These are phyloP conservation scores for Marronus borbonicus DNA, from an alignment of 2,888 invertebrate species.

Conservation along the genomic window DNA sequence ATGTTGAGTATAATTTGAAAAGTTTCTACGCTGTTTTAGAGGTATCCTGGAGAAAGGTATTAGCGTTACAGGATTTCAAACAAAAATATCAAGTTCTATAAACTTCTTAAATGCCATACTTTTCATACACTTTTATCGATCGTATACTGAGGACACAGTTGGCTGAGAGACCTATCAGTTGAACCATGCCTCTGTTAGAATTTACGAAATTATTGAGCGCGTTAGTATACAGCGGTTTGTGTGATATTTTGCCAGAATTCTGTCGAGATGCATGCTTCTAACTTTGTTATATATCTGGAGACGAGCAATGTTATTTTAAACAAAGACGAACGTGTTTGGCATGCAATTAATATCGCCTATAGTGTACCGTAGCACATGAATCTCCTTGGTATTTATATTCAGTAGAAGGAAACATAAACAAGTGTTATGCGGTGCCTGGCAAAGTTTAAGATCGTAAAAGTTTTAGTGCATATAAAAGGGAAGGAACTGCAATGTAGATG, in stretches of 20 bases:
- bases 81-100: constrained; percentile 30
- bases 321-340: constrained; percentile 2
- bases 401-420: background rate
- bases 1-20: constrained; percentile 34
- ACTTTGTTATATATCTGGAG: background rate
- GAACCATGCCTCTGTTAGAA: too few relatives aligned
- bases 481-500: constrained; percentile 6
- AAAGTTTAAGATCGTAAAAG: constrained; percentile 38
- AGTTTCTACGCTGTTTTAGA: background rate
- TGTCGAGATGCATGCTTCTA: background rate
- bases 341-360: constrained; percentile 22
- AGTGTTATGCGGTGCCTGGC: constrained; percentile 19
- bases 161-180: background rate
- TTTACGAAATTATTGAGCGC: too few relatives aligned
- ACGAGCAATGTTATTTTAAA: background rate
- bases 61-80: constrained; percentile 26
- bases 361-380: background rate
- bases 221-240: too few relatives aligned
- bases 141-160: background rate
- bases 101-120: constrained; percentile 2
- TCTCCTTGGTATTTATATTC: background rate
- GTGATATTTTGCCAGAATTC: background rate
- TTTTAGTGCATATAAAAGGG: constrained; percentile 37
- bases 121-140: constrained; percentile 33
- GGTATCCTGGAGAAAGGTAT: background rate